A percentile compares a stretch with the other conserved stretches of the same genome.
phyloP scores from a whole-genome alignment of 2,113 vertebrate genomes.

The Ciconia stormi region DNA sequence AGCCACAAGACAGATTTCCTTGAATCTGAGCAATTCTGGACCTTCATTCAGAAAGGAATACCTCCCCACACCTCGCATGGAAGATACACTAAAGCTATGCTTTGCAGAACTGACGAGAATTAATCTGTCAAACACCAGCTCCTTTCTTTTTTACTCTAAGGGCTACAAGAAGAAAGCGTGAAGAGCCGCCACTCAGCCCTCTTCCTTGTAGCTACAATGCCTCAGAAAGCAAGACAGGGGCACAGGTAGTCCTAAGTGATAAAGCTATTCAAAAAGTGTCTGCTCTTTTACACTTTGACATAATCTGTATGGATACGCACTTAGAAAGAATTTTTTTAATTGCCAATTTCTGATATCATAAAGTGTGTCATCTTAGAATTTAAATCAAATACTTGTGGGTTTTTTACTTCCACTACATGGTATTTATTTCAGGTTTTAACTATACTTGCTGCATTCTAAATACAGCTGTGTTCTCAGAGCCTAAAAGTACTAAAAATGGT shows the following conservation, averaged over 20 bases:
- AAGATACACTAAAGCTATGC: background rate
- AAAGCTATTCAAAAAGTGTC: background rate
- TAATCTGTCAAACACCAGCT: background rate
- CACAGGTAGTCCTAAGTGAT: rapidly evolving
- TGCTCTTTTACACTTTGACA: background rate
- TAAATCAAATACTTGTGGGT: background rate
- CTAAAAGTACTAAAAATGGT: background rate
- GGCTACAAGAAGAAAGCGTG: background rate
- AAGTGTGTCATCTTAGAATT: background rate
- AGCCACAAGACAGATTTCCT: background rate
- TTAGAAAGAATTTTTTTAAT: background rate
- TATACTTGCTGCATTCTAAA: background rate
- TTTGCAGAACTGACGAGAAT: background rate
- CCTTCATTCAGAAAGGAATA: background rate
- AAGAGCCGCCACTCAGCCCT: background rate
- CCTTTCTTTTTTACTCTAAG: background rate
- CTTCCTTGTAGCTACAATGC: background rate
- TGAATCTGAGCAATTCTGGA: background rate
- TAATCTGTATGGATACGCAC: background rate
- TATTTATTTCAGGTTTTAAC: background rate
- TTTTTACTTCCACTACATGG: background rate
- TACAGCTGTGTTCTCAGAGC: background rate
- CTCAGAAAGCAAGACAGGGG: background rate
- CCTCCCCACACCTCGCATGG: background rate
- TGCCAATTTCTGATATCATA: background rate